Conservation (phyloP, 2,888 invertebrate genomes). For the Plutella xylostella region DNA sequence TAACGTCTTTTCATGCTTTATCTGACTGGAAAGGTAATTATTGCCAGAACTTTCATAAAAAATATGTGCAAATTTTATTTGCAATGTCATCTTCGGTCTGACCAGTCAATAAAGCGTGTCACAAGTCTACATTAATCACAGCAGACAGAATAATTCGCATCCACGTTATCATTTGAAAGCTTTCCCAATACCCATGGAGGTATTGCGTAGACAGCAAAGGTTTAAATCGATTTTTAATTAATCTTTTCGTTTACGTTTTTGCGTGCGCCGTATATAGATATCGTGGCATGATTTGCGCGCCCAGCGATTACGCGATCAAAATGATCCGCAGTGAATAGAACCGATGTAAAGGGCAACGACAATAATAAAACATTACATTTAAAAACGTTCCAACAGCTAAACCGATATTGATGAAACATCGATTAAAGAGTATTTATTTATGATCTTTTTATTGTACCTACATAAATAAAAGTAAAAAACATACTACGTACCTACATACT, state of each 20-base stretch:
- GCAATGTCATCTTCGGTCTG: constrained; percentile 32
- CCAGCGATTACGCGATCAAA: neutral
- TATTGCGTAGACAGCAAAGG: constrained; percentile 54
- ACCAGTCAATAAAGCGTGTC: constrained; percentile 47
- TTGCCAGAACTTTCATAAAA: neutral
- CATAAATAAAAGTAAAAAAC: no score
- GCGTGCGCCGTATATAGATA: no score
- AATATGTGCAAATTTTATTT: constrained; percentile 30
- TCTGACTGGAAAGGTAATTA: no score
- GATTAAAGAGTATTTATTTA: no score
- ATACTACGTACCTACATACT: no score
- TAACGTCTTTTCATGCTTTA: no score
- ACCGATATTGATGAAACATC: no score
- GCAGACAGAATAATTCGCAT: constrained; percentile 51
- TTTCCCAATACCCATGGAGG: constrained; percentile 33
- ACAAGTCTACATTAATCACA: constrained; percentile 57
- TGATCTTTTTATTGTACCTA: no score
- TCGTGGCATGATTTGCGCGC: neutral
- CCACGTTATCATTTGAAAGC: constrained; percentile 51
- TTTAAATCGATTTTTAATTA: constrained; percentile 64
- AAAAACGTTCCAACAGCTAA: no score
- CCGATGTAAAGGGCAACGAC: no score
- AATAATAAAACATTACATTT: no score
- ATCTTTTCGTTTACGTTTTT: constrained; percentile 48
- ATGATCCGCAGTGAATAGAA: no score